Evolutionary conservation across 2,888 invertebrate genomes (phyloP).

Genomic region (Operophtera brumata): DNA sequence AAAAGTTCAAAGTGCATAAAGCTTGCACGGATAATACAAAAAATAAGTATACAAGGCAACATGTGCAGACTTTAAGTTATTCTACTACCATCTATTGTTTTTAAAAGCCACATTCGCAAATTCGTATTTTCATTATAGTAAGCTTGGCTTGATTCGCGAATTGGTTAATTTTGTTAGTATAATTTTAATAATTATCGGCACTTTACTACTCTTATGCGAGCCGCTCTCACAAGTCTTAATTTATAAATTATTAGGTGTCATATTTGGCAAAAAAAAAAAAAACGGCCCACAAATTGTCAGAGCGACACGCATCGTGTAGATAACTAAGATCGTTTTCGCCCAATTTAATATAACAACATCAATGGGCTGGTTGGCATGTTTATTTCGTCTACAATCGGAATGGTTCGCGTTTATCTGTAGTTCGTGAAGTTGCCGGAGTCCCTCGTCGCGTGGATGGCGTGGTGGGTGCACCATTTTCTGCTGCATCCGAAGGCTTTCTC

Average conservation of each 20-base stretch:
- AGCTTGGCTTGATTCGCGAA: slow-evolving; percentile 77
- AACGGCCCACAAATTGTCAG: slow-evolving; percentile 31
- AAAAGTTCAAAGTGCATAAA: slow-evolving; percentile 57
- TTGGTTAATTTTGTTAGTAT: slow-evolving; percentile 74
- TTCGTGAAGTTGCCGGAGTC: slow-evolving; percentile 66
- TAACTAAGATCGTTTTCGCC: slow-evolving; percentile 28
- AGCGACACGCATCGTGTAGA: slow-evolving; percentile 53
- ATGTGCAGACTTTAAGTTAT: slow-evolving; percentile 80
- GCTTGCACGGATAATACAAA: slow-evolving; percentile 68
- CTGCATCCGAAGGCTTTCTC: slow-evolving; percentile 85
- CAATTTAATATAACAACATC: slow-evolving; percentile 20
- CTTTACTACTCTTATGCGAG: slow-evolving; percentile 47
- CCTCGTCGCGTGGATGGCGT: slow-evolving; percentile 67
- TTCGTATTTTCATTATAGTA: slow-evolving; percentile 46
- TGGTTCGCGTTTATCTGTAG: slow-evolving; percentile 83
- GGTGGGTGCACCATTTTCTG: slow-evolving; percentile 81
- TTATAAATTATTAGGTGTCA: slow-evolving; percentile 20
- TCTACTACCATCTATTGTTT: slow-evolving; percentile 71
- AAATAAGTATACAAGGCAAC: slow-evolving; percentile 78
- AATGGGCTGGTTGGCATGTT: slow-evolving; percentile 22
- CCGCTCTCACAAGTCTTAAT: slow-evolving; percentile 42
- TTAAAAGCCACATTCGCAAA: slow-evolving; percentile 74
- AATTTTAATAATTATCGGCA: slow-evolving; percentile 58
- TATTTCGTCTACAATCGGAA: slow-evolving; percentile 84
- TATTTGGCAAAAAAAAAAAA: slow-evolving; percentile 1